phyloP scores from a whole-genome alignment of 2,888 invertebrate species.

The Lycia hirtaria region DNA sequence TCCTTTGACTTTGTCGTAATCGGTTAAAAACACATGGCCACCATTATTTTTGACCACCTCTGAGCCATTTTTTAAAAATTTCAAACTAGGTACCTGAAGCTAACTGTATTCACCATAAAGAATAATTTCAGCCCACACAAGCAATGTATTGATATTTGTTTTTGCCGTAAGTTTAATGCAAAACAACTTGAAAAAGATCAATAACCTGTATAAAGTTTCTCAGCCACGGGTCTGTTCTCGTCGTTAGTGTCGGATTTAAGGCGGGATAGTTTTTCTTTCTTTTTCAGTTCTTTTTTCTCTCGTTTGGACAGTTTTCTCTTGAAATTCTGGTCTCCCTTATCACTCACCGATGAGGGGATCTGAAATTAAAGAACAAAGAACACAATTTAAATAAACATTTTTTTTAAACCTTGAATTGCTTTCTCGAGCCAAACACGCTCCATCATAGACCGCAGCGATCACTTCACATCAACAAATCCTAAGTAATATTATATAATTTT shows the following conservation, averaged over 20 bases:
- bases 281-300: slow-evolving; percentile 98
- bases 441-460: too few species aligned
- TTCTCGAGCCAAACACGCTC: too few species aligned
- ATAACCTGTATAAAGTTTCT: slow-evolving; percentile 94
- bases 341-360: slow-evolving; percentile 84
- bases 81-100: too few species aligned
- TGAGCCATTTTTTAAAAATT: too few species aligned
- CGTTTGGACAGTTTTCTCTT: slow-evolving; percentile 97
- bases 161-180: background rate
- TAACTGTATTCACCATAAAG: background rate
- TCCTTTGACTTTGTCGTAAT: too few species aligned
- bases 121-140: too few species aligned
- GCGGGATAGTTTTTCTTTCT: slow-evolving; percentile 94
- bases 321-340: slow-evolving; percentile 93
- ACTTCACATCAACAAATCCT: too few species aligned
- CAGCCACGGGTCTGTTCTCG: slow-evolving; percentile 93
- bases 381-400: background rate
- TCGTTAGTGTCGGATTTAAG: slow-evolving; percentile 89
- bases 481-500: too few species aligned
- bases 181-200: slow-evolving; percentile 6
- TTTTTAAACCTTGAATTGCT: too few species aligned
- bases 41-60: too few species aligned
- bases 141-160: too few species aligned
- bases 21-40: too few species aligned
- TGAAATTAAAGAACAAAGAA: slow-evolving; percentile 33